These are phyloP conservation scores for Metopolophium dirhodum DNA, from an alignment of 1,140 invertebrate genomes.

Conservation along the genomic window DNA sequence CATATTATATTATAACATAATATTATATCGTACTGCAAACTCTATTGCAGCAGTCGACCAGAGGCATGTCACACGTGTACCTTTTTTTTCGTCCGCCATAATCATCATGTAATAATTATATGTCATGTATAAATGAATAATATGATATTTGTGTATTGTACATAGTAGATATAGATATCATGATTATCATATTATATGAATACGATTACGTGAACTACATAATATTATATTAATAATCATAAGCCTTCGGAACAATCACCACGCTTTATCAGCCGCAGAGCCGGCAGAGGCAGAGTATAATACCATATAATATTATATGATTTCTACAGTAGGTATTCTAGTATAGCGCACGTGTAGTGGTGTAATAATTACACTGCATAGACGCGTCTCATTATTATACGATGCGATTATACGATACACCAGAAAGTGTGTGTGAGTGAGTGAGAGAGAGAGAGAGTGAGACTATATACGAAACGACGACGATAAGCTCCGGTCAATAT, in stretches of 20 bases:
- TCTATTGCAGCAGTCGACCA: not conserved
- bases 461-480: too few species aligned
- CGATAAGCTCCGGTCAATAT: slow-evolving; percentile 50
- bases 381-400: slow-evolving; percentile 16
- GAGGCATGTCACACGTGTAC: not conserved
- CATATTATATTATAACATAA: not conserved
- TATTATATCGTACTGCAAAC: not conserved
- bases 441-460: too few species aligned
- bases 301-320: not conserved
- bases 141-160: not conserved
- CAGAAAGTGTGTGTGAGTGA: too few species aligned
- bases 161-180: too few species aligned
- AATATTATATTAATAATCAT: not conserved
- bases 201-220: slow-evolving; percentile 18
- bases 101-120: too few species aligned
- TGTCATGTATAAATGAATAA: too few species aligned
- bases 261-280: too few species aligned
- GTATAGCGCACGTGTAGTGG: not conserved
- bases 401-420: not conserved
- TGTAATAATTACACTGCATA: not conserved
- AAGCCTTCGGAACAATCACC: not conserved
- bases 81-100: too few species aligned
- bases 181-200: not conserved
- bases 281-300: too few species aligned
- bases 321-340: not conserved